Conservation (phyloP, 1,140 invertebrate genomes). For the Mya arenaria region DNA sequence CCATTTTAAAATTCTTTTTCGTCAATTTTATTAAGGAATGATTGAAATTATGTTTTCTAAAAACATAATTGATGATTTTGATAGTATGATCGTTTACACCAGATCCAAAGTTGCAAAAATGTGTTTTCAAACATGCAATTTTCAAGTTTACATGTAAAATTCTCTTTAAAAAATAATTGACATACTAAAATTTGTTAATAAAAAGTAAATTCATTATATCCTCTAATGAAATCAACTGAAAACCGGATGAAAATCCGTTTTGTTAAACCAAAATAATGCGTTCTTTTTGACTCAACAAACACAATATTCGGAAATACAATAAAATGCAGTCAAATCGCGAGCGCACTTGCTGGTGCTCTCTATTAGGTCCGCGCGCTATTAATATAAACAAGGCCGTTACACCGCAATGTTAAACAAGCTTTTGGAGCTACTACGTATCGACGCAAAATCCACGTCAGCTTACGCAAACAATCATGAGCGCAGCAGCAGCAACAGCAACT, state of each 20-base stretch:
- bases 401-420: no score
- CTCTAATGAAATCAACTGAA: background rate
- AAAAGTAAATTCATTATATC: slow-evolving; percentile 48
- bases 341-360: slow-evolving; percentile 50
- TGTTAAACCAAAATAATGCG: background rate
- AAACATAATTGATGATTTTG: background rate
- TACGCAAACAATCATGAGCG: slow-evolving; percentile 30
- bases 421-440: no score
- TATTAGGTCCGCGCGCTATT: slow-evolving; percentile 50
- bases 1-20: background rate
- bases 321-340: slow-evolving; percentile 29
- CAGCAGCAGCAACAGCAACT: slow-evolving; percentile 58
- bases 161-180: slow-evolving; percentile 4
- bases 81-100: slow-evolving; percentile 6
- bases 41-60: slow-evolving; percentile 45
- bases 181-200: background rate
- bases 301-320: slow-evolving; percentile 33
- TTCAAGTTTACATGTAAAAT: slow-evolving; percentile 51
- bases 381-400: slow-evolving; percentile 51
- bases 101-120: slow-evolving; percentile 26
- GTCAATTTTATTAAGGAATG: slow-evolving; percentile 11
- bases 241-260: background rate
- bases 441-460: no score
- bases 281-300: slow-evolving; percentile 47
- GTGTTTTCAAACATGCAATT: slow-evolving; percentile 36